Base-by-base conservation (phyloP, 1,140 invertebrate genomes). In the Conopomorpha cramerella region DNA sequence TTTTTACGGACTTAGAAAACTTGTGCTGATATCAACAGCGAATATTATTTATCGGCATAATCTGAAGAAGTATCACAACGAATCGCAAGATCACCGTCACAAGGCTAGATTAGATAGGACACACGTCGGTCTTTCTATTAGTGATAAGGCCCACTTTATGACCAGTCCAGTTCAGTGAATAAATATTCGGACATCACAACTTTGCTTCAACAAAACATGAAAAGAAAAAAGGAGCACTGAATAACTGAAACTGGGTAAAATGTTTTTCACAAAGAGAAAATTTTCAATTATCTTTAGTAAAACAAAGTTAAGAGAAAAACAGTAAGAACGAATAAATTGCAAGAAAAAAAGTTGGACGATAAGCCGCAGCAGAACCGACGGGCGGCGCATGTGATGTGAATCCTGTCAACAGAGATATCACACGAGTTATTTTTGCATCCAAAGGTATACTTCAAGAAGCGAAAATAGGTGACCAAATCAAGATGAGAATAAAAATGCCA, bases 401-500 rank as follows among this genome's bases (percentile, higher is more conserved):
- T n/a, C 43, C 55, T 55, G 56, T 45, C 46, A 55, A 60, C 58
- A 64, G 46, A 38, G 58, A 68, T 62, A 64, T 33, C 39, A 35
- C 57, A 74, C 67, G 68, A 64, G 59, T 25, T 53, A 63, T 72
- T 63, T 53, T 34, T 34, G 53, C 46, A 53, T 67, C 62, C 61
- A 59, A 56, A 64, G 59, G 57, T 60, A 55, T 67, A 63, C 46
- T 59, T 62, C 50, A 73, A 72, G 55, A 63, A 55, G 55, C 65
- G 72, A 76, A 76, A 67, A 76, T 76, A 76, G 71, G 71, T 76
- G 71, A 76, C 63, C 71, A 73, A 68, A 68, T 68, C 89, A 92
- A 86, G 84, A 93, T 93, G 91, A 90, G 91, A 91, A 93, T 93
- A 84, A 93, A 93, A 86, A 93, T 93, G 91, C 91, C 91, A 77